phyloP scores from a whole-genome alignment of 2,888 invertebrate genomes.

The Tanaodytes sp. region DNA sequence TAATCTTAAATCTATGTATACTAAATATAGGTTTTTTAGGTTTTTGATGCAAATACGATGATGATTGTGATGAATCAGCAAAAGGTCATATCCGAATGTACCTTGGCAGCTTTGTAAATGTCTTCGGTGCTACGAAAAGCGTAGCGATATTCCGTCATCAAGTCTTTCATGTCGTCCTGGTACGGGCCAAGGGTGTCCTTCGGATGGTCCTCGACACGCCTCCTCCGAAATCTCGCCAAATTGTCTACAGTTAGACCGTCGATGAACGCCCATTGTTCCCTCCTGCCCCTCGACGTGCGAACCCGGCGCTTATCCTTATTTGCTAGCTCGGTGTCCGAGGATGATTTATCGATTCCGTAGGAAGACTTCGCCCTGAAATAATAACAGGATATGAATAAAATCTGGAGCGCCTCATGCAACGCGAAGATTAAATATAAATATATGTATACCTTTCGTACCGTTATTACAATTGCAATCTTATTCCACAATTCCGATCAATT shows the following conservation, averaged over 20 bases:
- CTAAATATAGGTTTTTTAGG: no score
- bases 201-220: conserved; percentile 71
- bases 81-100: no score
- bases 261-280: conserved; percentile 70
- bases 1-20: no score
- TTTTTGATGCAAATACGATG: no score
- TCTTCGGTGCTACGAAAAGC: conserved; percentile 66
- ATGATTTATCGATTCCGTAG: conserved; percentile 64
- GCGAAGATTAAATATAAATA: no score
- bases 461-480: no score
- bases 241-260: conserved; percentile 76
- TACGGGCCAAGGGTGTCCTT: conserved; percentile 63
- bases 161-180: conserved; percentile 47
- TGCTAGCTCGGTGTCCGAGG: conserved; percentile 71
- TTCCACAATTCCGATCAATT: no score
- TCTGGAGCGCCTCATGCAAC: background rate
- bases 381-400: conserved; percentile 22
- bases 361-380: conserved; percentile 54
- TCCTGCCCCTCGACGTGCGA: conserved; percentile 49
- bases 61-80: no score
- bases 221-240: conserved; percentile 74
- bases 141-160: conserved; percentile 66
- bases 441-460: no score
- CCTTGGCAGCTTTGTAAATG: conserved; percentile 56
- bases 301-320: conserved; percentile 54